Percentiles rank a stretch among this genome's conserved stretches.
Conservation (phyloP, 2,888 invertebrate genomes). For the Caenorhabditis zanzibari region DNA sequence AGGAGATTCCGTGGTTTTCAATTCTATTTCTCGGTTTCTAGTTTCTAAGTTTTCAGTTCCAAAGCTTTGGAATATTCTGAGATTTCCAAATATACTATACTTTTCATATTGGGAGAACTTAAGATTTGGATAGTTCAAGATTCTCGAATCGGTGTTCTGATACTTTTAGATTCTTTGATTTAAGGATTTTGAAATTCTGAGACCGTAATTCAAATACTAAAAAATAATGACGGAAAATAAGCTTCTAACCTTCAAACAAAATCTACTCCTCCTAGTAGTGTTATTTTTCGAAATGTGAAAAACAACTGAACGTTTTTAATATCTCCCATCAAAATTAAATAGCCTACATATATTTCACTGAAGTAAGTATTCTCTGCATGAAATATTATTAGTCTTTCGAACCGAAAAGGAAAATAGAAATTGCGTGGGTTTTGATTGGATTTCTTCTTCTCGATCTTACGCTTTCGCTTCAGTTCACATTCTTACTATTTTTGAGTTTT, state of each 20-base stretch:
- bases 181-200: not conserved
- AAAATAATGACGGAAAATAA: not conserved
- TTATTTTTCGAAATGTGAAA: no score
- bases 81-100: no score
- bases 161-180: no score
- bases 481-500: not conserved
- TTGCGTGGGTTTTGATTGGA: conserved; percentile 7
- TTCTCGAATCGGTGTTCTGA: no score
- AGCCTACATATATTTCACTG: not conserved
- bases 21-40: no score
- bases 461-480: not conserved
- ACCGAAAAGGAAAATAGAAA: not conserved
- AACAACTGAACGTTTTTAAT: conserved; percentile 12
- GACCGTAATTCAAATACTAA: not conserved
- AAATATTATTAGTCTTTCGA: not conserved
- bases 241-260: not conserved
- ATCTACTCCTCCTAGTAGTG: not conserved
- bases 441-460: not conserved
- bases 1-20: no score
- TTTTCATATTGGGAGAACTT: no score
- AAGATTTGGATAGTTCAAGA: no score
- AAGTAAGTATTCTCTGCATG: not conserved
- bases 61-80: no score
- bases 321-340: conserved; percentile 11
- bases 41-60: no score